These are phyloP conservation scores for Zygogramma bicolorata DNA, from an alignment of 2,888 invertebrate species.

Conservation along the genomic window DNA sequence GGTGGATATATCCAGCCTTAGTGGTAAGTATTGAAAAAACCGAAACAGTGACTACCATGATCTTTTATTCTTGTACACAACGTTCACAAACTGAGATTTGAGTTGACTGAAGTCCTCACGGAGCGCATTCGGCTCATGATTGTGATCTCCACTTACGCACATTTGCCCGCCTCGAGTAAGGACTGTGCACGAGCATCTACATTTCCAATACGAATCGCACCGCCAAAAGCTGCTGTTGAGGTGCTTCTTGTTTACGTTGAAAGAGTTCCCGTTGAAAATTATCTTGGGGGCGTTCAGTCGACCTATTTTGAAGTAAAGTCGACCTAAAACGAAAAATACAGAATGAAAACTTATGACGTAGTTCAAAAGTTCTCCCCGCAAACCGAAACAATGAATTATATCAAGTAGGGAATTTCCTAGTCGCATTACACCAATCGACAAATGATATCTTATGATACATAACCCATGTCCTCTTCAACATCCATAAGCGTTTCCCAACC, in stretches of 20 bases:
- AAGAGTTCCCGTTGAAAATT: constrained; percentile 10
- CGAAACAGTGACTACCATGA: neutral
- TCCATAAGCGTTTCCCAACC: too few species aligned
- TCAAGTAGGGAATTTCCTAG: too few species aligned
- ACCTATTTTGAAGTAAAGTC: constrained; percentile 18
- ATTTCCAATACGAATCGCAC: constrained; percentile 19
- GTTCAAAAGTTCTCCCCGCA: too few species aligned
- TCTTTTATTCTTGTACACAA: constrained; percentile 18
- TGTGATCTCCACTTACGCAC: constrained; percentile 16
- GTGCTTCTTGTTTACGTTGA: constrained; percentile 15
- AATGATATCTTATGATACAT: too few species aligned
- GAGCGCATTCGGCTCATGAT: constrained; percentile 22
- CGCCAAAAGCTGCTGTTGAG: constrained; percentile 18
- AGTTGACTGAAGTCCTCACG: constrained; percentile 20
- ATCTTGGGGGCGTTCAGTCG: constrained; percentile 12
- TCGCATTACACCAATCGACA: too few species aligned
- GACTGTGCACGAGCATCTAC: constrained; percentile 15
- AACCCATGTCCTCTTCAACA: too few species aligned
- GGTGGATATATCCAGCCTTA: too few species aligned
- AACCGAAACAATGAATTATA: too few species aligned
- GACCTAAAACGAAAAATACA: constrained; percentile 10
- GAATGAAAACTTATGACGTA: too few species aligned
- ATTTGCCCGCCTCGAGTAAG: constrained; percentile 12
- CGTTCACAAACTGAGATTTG: constrained; percentile 17
- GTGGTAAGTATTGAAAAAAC: too few species aligned